A percentile compares a stretch with the other conserved stretches of the same genome.
phyloP scores from a whole-genome alignment of 2,888 invertebrate species.

The Schizotus pectinicornis region DNA sequence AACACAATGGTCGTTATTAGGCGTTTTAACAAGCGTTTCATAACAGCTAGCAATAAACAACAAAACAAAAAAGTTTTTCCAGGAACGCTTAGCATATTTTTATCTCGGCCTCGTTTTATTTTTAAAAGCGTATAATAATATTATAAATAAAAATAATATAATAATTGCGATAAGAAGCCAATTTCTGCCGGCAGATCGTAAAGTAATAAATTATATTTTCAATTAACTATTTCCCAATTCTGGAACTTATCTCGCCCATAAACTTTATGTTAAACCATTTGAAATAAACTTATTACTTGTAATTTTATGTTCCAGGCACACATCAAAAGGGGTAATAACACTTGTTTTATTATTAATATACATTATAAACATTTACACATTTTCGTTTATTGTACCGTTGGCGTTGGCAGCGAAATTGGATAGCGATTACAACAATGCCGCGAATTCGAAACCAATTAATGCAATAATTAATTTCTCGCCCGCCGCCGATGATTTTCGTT shows the following conservation, averaged over 20 bases:
- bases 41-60: background rate
- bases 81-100: no score
- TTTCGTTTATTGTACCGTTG: background rate
- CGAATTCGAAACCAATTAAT: no score
- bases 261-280: slow-evolving; percentile 25
- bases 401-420: background rate
- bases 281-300: slow-evolving; percentile 32
- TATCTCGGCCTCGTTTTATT: no score
- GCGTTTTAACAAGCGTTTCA: background rate
- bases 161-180: slow-evolving; percentile 19
- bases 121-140: background rate
- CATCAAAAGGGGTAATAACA: slow-evolving; percentile 35
- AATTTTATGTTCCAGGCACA: slow-evolving; percentile 40
- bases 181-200: slow-evolving; percentile 11
- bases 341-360: slow-evolving; percentile 32
- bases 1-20: slow-evolving; percentile 7
- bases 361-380: background rate
- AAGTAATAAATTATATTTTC: slow-evolving; percentile 31
- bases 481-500: background rate
- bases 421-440: background rate
- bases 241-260: slow-evolving; percentile 27
- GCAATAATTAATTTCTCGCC: background rate
- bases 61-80: no score
- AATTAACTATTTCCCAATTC: slow-evolving; percentile 28
- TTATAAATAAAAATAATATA: slow-evolving; percentile 4